Evolutionary conservation across 2,888 invertebrate genomes (phyloP).

Genomic region (Eristalis pertinax): DNA sequence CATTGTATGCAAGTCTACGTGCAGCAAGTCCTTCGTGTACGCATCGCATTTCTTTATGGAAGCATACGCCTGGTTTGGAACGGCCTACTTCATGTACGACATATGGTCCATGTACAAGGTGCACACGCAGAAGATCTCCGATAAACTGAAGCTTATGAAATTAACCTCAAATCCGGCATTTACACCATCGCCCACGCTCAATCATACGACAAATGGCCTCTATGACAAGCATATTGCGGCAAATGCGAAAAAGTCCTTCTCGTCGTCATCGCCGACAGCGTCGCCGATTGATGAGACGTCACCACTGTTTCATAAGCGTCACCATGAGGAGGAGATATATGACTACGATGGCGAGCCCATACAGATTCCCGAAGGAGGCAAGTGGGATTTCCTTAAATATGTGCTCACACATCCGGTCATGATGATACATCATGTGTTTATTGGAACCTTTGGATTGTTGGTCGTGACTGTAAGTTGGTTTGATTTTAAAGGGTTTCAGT

Average conservation of each 20-base stretch:
- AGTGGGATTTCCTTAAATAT: slow-evolving; percentile 83
- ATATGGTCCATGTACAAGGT: slow-evolving; percentile 91
- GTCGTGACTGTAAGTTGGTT: slow-evolving; percentile 86
- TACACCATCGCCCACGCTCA: slow-evolving; percentile 71
- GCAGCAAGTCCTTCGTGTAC: slow-evolving; percentile 86
- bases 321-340: slow-evolving; percentile 77
- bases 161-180: slow-evolving; percentile 74
- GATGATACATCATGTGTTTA: slow-evolving; percentile 88
- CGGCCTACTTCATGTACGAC: slow-evolving; percentile 90
- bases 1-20: slow-evolving; percentile 86
- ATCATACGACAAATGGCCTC: slow-evolving; percentile 72
- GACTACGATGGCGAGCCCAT: slow-evolving; percentile 79
- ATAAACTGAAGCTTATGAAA: slow-evolving; percentile 79
- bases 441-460: slow-evolving; percentile 88
- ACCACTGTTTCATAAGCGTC: slow-evolving; percentile 70
- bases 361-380: slow-evolving; percentile 78
- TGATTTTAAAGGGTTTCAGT: too few relatives aligned
- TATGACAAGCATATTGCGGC: slow-evolving; percentile 76
- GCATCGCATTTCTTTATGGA: slow-evolving; percentile 88
- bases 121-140: slow-evolving; percentile 82
- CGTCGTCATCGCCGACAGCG: slow-evolving; percentile 42
- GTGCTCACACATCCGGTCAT: slow-evolving; percentile 86
- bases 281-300: slow-evolving; percentile 56
- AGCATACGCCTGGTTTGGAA: slow-evolving; percentile 90
- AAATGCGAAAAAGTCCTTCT: slow-evolving; percentile 41